Evolutionary conservation across 2,113 vertebrate genomes (phyloP).

Genomic region (Oophaga pumilio): DNA sequence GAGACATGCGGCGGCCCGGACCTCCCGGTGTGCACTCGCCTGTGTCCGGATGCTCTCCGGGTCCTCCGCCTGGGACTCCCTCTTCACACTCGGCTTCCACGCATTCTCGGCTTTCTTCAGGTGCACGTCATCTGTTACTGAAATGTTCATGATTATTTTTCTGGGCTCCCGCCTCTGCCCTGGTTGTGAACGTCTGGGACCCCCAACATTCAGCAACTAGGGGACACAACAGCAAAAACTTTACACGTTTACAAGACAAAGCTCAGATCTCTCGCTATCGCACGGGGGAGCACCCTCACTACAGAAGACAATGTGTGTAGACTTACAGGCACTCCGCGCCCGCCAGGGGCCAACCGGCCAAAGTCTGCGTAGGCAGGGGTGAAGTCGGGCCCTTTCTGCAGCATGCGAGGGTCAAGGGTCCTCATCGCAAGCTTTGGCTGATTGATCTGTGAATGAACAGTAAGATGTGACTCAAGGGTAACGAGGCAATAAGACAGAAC

Average conservation of each 20-base stretch:
- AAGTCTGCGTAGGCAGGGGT: slow-evolving; percentile 97
- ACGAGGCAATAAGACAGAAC: neutral
- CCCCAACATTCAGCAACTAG: slow-evolving; percentile 83
- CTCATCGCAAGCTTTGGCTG: slow-evolving; percentile 87
- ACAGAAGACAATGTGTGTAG: slow-evolving; percentile 16
- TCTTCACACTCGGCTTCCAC: slow-evolving; percentile 90
- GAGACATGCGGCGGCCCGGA: neutral
- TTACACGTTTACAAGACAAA: neutral
- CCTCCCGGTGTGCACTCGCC: slow-evolving; percentile 67
- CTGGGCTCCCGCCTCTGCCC: slow-evolving; percentile 84
- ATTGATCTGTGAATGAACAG: slow-evolving; percentile 81
- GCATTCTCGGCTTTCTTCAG: slow-evolving; percentile 92
- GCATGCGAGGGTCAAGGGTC: slow-evolving; percentile 81
- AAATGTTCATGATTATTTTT: slow-evolving; percentile 92
- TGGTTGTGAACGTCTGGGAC: slow-evolving; percentile 75
- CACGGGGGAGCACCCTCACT: neutral
- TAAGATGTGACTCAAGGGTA: neutral
- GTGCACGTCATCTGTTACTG: slow-evolving; percentile 89
- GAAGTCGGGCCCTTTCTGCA: slow-evolving; percentile 94
- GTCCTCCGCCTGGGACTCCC: slow-evolving; percentile 78
- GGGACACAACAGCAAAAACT: neutral
- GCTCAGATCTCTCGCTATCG: neutral
- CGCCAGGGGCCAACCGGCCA: slow-evolving; percentile 83
- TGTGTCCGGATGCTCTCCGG: slow-evolving; percentile 82
- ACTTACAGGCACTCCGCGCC: slow-evolving; percentile 88